phyloP scores from a whole-genome alignment of 2,888 invertebrate genomes.

The Leptinotarsa tumamoca region DNA sequence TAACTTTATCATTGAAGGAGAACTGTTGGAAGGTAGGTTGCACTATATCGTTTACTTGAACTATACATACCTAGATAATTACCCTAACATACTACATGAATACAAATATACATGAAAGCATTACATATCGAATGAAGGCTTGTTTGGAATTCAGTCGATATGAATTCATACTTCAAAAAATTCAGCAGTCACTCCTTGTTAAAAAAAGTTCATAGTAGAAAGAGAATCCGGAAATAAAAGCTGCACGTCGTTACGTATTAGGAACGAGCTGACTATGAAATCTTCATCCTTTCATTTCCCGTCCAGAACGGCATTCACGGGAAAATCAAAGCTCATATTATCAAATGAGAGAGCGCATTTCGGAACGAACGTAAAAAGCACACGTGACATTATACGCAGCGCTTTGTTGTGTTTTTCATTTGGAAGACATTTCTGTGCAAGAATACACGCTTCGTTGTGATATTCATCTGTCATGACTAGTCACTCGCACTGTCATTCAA shows the following conservation, averaged over 20 bases:
- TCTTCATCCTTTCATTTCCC: conserved; percentile 24
- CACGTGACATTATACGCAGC: conserved; percentile 16
- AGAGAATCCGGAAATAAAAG: conserved; percentile 20
- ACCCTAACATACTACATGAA: too few relatives aligned
- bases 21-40: too few relatives aligned
- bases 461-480: too few relatives aligned
- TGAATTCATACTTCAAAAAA: not conserved
- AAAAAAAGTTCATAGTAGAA: not conserved
- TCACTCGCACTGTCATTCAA: too few relatives aligned
- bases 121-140: too few relatives aligned
- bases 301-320: conserved; percentile 25
- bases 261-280: conserved; percentile 25
- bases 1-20: too few relatives aligned
- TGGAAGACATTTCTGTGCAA: not conserved
- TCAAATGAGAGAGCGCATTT: conserved; percentile 36
- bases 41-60: too few relatives aligned
- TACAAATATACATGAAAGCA: too few relatives aligned
- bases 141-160: not conserved
- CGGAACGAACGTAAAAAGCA: conserved; percentile 13
- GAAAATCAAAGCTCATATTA: conserved; percentile 38
- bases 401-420: conserved; percentile 19
- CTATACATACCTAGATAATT: too few relatives aligned
- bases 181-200: conserved; percentile 9
- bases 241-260: conserved; percentile 30
- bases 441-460: too few relatives aligned